Conservation (phyloP, 2,888 invertebrate genomes). For the Eilema sororculum region DNA sequence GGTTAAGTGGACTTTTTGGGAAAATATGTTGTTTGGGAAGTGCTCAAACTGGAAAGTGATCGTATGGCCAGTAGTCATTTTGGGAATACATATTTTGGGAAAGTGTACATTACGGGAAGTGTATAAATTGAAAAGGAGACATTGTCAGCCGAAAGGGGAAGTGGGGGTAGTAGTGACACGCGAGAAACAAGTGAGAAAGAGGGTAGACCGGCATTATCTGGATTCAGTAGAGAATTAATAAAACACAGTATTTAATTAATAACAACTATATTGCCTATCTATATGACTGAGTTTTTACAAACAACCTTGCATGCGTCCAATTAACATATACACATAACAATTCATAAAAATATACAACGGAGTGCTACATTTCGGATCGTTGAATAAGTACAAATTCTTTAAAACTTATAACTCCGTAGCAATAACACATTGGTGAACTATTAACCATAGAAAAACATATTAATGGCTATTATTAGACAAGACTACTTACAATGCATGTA, state of each 20-base stretch:
- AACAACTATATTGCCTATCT: slow-evolving; percentile 82
- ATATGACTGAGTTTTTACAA: slow-evolving; percentile 70
- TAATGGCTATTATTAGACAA: slow-evolving; percentile 33
- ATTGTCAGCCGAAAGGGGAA: no score
- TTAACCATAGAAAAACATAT: slow-evolving; percentile 46
- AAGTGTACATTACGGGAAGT: no score
- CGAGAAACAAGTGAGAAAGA: neutral
- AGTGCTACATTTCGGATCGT: slow-evolving; percentile 44
- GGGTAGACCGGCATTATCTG: neutral
- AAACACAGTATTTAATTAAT: slow-evolving; percentile 67
- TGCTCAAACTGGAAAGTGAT: no score
- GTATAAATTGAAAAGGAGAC: no score
- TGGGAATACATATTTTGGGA: no score
- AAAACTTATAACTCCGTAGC: slow-evolving; percentile 38
- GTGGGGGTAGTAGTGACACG: no score
- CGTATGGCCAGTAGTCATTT: no score
- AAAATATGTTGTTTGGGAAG: no score
- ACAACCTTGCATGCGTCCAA: slow-evolving; percentile 56
- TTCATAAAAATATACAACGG: slow-evolving; percentile 59
- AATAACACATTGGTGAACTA: slow-evolving; percentile 41
- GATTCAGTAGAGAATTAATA: slow-evolving; percentile 30
- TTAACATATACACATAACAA: slow-evolving; percentile 65
- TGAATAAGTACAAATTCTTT: slow-evolving; percentile 26
- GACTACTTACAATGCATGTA: slow-evolving; percentile 45
- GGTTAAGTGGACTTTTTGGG: no score